These are phyloP conservation scores for Myotis planiceps DNA, from an alignment of 2,797 vertebrate genomes.

Conservation along the genomic window DNA sequence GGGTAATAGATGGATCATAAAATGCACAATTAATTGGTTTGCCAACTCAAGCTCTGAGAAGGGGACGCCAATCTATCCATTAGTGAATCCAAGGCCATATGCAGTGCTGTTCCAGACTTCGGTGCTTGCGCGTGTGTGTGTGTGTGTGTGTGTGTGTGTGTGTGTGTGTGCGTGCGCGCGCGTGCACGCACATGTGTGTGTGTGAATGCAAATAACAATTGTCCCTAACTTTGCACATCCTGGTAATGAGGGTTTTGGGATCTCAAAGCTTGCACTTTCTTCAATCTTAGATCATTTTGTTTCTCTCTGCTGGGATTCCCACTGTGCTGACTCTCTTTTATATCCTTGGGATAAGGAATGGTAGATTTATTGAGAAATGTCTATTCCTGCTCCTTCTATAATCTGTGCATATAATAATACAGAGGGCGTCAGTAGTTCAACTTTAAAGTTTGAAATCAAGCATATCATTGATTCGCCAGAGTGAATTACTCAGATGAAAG, in stretches of 20 bases:
- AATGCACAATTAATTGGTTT: constrained; percentile 14
- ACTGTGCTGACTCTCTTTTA: neutral
- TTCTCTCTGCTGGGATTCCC: neutral
- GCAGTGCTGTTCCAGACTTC: neutral
- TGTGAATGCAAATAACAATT: neutral
- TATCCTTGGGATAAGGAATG: neutral
- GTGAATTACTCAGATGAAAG: neutral
- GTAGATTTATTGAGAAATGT: neutral
- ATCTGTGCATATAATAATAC: neutral
- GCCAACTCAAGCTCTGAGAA: neutral
- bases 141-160: neutral
- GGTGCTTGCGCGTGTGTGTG: neutral
- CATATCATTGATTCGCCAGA: neutral
- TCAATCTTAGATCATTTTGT: constrained; percentile 24
- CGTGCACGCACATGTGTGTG: neutral
- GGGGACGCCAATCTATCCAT: neutral
- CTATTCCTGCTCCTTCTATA: neutral
- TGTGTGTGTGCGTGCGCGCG: neutral
- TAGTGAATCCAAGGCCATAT: neutral
- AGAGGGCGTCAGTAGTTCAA: neutral
- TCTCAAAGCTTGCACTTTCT: neutral
- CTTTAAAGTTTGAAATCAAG: neutral
- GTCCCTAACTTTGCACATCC: neutral
- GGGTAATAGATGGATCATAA: constrained; percentile 10
- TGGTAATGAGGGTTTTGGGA: neutral